Evolutionary conservation across 2,888 invertebrate species (phyloP).

Genomic region (Ormyrus thymus): DNA sequence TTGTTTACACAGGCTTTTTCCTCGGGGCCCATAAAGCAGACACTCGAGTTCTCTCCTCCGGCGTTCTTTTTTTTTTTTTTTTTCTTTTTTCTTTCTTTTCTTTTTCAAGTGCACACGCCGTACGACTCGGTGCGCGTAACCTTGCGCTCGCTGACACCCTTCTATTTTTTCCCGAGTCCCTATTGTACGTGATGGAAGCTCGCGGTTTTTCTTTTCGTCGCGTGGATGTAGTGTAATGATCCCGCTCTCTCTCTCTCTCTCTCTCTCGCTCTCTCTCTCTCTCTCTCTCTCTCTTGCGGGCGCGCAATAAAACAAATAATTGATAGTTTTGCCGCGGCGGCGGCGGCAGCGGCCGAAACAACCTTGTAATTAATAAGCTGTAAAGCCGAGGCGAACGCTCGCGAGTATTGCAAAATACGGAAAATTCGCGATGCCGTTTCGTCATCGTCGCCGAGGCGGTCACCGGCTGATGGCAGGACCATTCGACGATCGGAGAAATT

Average conservation of each 20-base stretch:
- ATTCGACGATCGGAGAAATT: slow-evolving; percentile 34
- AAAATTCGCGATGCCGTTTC: slow-evolving; percentile 25
- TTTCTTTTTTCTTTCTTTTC: not conserved
- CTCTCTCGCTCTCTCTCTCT: no score
- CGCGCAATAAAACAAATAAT: slow-evolving; percentile 44
- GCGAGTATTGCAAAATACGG: slow-evolving; percentile 29
- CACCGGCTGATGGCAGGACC: slow-evolving; percentile 3
- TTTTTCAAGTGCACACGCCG: not conserved
- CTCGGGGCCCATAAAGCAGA: not conserved
- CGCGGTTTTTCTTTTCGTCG: no score
- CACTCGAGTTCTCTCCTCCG: not conserved
- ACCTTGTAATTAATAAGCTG: slow-evolving; percentile 44
- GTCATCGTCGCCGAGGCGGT: slow-evolving; percentile 1
- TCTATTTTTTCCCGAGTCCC: not conserved
- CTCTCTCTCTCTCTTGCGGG: not conserved
- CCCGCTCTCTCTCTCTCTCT: no score
- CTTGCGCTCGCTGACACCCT: not conserved
- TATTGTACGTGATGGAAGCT: not conserved
- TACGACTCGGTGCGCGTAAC: not conserved
- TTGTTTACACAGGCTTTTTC: slow-evolving; percentile 14
- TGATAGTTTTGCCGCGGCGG: slow-evolving; percentile 25
- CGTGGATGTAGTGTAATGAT: no score
- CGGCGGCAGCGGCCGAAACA: slow-evolving; percentile 30
- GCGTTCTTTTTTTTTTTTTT: not conserved
- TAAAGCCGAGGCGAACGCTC: not conserved